Base-by-base conservation (phyloP, 2,797 vertebrate genomes). In the Pogoniulus pusillus region DNA sequence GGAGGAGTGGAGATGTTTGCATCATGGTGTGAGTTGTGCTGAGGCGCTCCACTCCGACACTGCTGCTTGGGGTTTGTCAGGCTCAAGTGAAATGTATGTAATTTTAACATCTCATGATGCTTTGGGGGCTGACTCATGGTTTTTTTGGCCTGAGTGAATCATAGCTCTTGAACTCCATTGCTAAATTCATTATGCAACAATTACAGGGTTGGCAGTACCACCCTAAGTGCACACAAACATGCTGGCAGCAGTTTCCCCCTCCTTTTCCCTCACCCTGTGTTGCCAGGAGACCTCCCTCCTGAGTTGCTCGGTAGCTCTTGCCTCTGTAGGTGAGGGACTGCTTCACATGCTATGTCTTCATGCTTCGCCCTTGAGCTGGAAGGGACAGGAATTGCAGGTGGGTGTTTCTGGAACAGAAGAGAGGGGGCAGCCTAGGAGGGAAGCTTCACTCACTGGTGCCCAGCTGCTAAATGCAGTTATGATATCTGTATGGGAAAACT, bases 121-220 rank as follows among this genome's bases (percentile, higher is more conserved):
- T 89, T 92, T 2, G 30, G 88, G 90, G 63, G 88, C 93, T 96
- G 93, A 96, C 75, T 95, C 95, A 94, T 89, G 81, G 4, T 59
- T 95, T 94, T 94, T 82, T 84, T 93, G 90, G 93, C 91, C 93
- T 89, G 90, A 94, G 37, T 96, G 95, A 96, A 94, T 96, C 95
- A 95, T 29, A 90, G 78, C 93, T 93, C 88, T 94, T 87, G 91
- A 93, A 93, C 90, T 90, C 90, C 75, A 9, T 80, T 85, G 90
- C 94, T 94, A 94, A 94, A 94, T 93, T 94, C 86, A 95, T 95
- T 95, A 92, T 87, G 83, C 90, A 91, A 91, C 94, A 95, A 96
- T 95, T 95, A 94, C 81, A 91, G 93, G 87, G 78, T 88, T 95
- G 86, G 79, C 82, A 96, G 78, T 85, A 83, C 95, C 88, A 92